Conservation (phyloP, 2,113 vertebrate species). For the Ptilorrhoa leucosticta region DNA sequence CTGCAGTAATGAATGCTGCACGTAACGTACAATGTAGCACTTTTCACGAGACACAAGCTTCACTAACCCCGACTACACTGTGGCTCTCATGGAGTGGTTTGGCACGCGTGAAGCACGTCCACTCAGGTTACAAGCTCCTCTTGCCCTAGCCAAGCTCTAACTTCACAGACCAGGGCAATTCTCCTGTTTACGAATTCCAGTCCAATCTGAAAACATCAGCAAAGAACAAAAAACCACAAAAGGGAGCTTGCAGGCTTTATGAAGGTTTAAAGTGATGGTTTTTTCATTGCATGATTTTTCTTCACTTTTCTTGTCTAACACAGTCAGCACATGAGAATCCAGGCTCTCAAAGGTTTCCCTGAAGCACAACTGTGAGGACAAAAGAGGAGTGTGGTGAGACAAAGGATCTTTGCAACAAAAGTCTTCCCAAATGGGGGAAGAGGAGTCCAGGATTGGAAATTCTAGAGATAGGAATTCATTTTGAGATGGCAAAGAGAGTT, state of each 20-base stretch:
- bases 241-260: background rate
- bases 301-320: background rate
- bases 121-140: background rate
- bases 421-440: background rate
- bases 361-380: background rate
- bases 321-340: background rate
- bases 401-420: background rate
- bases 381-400: background rate
- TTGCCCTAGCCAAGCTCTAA: background rate
- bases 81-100: background rate
- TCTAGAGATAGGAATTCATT: rapidly evolving
- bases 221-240: background rate
- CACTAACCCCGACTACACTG: rapidly evolving
- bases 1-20: background rate
- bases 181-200: background rate
- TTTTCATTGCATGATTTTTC: background rate
- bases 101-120: rapidly evolving
- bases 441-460: background rate
- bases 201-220: background rate
- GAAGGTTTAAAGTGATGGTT: background rate
- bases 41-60: background rate
- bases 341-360: background rate
- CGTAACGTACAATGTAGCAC: background rate
- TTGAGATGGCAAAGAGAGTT: background rate
- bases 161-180: background rate